Conservation (phyloP, 2,888 invertebrate genomes). For the Lottia gigantea region DNA sequence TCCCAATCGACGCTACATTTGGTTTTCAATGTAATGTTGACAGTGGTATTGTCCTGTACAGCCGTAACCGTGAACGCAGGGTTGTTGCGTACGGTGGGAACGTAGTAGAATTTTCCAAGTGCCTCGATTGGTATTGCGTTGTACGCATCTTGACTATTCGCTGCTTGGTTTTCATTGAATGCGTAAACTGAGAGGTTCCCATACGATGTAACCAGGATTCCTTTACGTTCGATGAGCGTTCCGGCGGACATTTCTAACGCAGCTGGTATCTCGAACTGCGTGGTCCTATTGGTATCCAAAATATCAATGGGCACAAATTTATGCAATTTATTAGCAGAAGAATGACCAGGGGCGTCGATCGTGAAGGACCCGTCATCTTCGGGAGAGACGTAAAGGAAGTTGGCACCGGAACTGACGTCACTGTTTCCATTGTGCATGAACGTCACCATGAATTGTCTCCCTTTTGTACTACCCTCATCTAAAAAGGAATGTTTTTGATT, state of each 20-base stretch:
- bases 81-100: neutral
- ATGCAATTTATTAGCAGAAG: neutral
- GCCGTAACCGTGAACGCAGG: neutral
- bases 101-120: neutral
- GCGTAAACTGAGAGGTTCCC: conserved; percentile 17
- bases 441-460: conserved; percentile 16
- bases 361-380: conserved; percentile 6
- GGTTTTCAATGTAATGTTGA: neutral
- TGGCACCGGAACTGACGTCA: conserved; percentile 3
- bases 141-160: neutral
- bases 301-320: neutral
- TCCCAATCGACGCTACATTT: neutral
- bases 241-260: neutral
- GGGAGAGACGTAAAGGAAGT: conserved; percentile 13
- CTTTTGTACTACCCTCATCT: conserved; percentile 16
- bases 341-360: neutral
- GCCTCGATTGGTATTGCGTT: neutral
- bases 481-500: no score
- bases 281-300: neutral
- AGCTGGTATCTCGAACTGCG: conserved; percentile 1
- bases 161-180: conserved; percentile 9
- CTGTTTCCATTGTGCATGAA: conserved; percentile 15
- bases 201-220: conserved; percentile 11
- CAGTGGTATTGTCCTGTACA: neutral
- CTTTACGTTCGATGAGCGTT: neutral